Base-by-base conservation (phyloP, 2,888 invertebrate genomes). In the Diaperis boleti region DNA sequence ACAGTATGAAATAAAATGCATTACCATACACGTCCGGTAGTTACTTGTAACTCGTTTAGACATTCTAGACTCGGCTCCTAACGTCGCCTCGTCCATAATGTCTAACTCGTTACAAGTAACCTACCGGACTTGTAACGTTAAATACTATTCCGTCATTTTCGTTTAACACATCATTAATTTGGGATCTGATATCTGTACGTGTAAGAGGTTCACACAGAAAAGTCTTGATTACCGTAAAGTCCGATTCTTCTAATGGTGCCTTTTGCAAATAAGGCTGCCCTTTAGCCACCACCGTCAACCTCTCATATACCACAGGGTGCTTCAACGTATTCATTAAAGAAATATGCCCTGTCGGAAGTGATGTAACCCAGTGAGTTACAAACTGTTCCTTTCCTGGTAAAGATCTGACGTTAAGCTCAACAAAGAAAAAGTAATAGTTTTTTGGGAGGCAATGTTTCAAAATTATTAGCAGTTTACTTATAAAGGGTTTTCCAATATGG, bases 401-500 rank as follows among this genome's bases (percentile, higher is more conserved):
- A 45, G 10, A 1, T 7, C 44, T n/a, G 5, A 22, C 8, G n/a
- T 45, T 2, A 26, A 10, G 22, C 13, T 45, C 42, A 14, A 42
- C 18, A 17, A 42, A 18, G 1, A 33, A n/a, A 49, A 2, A 49
- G 3, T 3, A 3, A 15, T 2, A 49, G 2, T n/a, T 49, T 49
- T n/a, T 7, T 2, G 10, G 33, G 31, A 15, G 33, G 49, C 10
- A 49, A 2, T 2, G n/a, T 33, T n/a, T 49, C 49, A 4, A 49
- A 33, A 33, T 49, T 22, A 26, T 2, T 22, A 7, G 13, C 2
- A 13, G 10, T 11, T 8, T 35, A 20, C 62, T 62, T 6, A 62
- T 42, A 42, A 59, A 54, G 5, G 59, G 22, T 42, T 65, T 62
- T 1, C 65, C 65, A 14, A 62, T 39, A 42, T 65, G 50, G n/a